Percentiles rank a stretch among this genome's conserved stretches.
Conservation (phyloP, 2,888 invertebrate genomes). For the Megaustenia siamemsis region DNA sequence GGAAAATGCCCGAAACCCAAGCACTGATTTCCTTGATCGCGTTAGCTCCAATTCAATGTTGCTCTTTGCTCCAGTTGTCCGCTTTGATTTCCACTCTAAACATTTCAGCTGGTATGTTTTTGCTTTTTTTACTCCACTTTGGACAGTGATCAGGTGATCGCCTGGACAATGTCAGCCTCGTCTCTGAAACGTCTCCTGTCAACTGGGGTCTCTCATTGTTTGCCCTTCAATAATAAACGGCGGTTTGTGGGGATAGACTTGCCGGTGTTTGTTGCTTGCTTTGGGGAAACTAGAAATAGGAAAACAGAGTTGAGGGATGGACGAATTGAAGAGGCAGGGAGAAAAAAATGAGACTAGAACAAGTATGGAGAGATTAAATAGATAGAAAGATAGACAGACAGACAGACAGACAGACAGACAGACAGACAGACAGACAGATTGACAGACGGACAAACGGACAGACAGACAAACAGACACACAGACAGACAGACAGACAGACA, state of each 20-base stretch:
- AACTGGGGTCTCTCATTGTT: too few relatives aligned
- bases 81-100: not conserved
- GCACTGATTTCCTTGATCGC: not conserved
- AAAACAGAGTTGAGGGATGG: not conserved
- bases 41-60: not conserved
- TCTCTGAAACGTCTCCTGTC: too few relatives aligned
- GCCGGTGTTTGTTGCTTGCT: too few relatives aligned
- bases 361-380: not conserved
- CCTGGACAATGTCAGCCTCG: not conserved
- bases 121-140: too few relatives aligned
- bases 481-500: not conserved
- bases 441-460: not conserved
- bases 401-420: conserved; percentile 12
- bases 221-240: too few relatives aligned
- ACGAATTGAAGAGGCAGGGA: not conserved
- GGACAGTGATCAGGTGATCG: not conserved
- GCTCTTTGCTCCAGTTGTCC: not conserved
- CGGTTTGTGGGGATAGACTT: too few relatives aligned
- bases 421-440: not conserved
- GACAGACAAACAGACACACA: conserved; percentile 12
- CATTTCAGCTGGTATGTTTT: not conserved
- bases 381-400: conserved; percentile 14
- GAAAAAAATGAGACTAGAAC: conserved; percentile 9
- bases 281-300: not conserved
- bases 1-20: too few relatives aligned